A percentile compares a stretch with the other conserved stretches of the same genome.
phyloP scores from a whole-genome alignment of 2,888 invertebrate genomes.

The Diarsia brunnea region DNA sequence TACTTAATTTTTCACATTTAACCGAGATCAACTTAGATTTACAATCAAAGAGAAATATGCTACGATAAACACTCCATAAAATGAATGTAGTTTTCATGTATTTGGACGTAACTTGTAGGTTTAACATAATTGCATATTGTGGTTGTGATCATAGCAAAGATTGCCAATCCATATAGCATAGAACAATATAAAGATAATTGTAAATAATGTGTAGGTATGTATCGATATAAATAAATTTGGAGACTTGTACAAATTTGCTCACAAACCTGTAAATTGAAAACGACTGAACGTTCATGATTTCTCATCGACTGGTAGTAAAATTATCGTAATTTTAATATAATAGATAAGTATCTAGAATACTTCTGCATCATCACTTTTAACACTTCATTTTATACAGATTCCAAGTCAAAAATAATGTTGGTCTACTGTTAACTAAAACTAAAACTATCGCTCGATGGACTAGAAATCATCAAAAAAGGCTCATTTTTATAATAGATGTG shows the following conservation, averaged over 20 bases:
- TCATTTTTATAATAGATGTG: slow-evolving; percentile 84
- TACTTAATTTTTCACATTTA: not conserved
- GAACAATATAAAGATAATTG: slow-evolving; percentile 75
- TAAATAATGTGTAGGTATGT: slow-evolving; percentile 85
- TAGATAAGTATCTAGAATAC: slow-evolving; percentile 60
- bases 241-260: slow-evolving; percentile 90
- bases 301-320: slow-evolving; percentile 88
- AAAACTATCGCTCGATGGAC: slow-evolving; percentile 76
- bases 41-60: slow-evolving; percentile 47
- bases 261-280: slow-evolving; percentile 88
- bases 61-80: slow-evolving; percentile 59
- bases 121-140: slow-evolving; percentile 85
- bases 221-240: slow-evolving; percentile 86
- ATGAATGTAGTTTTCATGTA: slow-evolving; percentile 63
- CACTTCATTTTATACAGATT: slow-evolving; percentile 36
- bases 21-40: not conserved
- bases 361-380: slow-evolving; percentile 33
- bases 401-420: slow-evolving; percentile 54
- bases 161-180: slow-evolving; percentile 88
- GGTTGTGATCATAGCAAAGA: slow-evolving; percentile 90
- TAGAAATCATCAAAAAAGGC: slow-evolving; percentile 72
- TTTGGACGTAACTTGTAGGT: slow-evolving; percentile 69
- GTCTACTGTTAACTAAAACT: slow-evolving; percentile 60
- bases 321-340: slow-evolving; percentile 65
- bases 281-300: slow-evolving; percentile 88